Evolutionary conservation across 1,140 invertebrate species (phyloP).

Genomic region (Drosophila kikkawai): DNA sequence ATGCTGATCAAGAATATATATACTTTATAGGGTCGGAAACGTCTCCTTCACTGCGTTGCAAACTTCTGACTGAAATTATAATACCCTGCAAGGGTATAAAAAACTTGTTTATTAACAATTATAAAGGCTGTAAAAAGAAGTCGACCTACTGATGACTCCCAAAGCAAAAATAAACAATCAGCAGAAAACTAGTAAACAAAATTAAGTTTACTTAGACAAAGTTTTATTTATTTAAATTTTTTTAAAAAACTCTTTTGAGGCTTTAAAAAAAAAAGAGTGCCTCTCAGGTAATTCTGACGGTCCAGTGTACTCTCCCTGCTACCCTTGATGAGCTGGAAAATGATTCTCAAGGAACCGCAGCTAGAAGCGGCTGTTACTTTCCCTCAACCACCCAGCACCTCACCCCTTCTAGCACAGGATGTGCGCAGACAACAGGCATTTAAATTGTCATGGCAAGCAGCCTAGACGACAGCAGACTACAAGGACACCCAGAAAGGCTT

Average conservation of each 20-base stretch:
- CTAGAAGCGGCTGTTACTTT: conserved; percentile 70
- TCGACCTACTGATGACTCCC: conserved; percentile 12
- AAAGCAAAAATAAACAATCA: not conserved
- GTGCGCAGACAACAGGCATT: conserved; percentile 68
- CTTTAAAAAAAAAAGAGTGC: no score
- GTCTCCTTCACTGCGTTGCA: no score
- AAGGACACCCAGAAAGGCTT: conserved; percentile 63
- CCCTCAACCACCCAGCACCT: conserved; percentile 16
- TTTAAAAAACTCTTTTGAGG: not conserved
- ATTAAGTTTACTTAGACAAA: not conserved
- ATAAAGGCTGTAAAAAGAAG: not conserved
- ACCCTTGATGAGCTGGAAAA: conserved; percentile 23
- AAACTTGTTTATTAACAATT: conserved; percentile 49
- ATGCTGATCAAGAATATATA: no score
- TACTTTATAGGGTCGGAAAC: no score
- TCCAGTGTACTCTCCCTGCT: not conserved
- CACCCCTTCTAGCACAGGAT: conserved; percentile 12
- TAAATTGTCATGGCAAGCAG: conserved; percentile 76
- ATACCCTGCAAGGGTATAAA: no score
- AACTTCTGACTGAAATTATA: no score
- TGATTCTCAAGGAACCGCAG: conserved; percentile 58
- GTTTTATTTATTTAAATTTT: not conserved
- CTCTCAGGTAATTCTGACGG: not conserved
- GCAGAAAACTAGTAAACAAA: not conserved
- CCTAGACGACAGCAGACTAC: conserved; percentile 39